Percentiles rank a stretch among this genome's conserved stretches.
These are phyloP conservation scores for Proteles cristata DNA, from an alignment of 2,113 vertebrate species.

Conservation along the genomic window DNA sequence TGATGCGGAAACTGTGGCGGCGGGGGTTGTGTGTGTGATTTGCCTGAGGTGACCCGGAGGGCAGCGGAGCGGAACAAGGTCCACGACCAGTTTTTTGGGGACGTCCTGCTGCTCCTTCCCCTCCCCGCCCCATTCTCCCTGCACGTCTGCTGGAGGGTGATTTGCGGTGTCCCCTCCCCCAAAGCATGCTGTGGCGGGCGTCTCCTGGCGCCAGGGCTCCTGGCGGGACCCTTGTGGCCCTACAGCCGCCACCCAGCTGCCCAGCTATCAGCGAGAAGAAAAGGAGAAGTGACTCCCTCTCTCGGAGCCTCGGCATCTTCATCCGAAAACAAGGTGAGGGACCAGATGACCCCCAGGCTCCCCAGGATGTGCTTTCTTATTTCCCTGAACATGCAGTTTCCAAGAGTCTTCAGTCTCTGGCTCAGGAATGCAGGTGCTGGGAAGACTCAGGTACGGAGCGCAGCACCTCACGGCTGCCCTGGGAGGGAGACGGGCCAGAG, in stretches of 20 bases:
- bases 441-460: fast-evolving
- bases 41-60: neutral
- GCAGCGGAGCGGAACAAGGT: neutral
- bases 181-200: fast-evolving
- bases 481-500: neutral
- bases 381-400: neutral
- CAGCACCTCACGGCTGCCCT: fast-evolving
- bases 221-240: neutral
- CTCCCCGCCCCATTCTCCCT: neutral
- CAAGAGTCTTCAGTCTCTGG: neutral
- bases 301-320: neutral
- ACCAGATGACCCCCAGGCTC: neutral
- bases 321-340: fast-evolving
- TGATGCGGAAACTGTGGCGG: neutral
- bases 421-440: neutral
- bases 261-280: neutral
- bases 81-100: fast-evolving
- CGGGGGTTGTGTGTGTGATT: neutral
- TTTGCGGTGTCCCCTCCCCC: fast-evolving
- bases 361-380: too few relatives aligned
- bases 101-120: neutral
- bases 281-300: neutral
- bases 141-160: too few relatives aligned
- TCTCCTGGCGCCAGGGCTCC: fast-evolving
- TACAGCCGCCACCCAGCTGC: neutral